A percentile compares a stretch with the other conserved stretches of the same genome.
Conservation (phyloP, 2,888 invertebrate genomes). For the Marasmarcha lunaedactyla region DNA sequence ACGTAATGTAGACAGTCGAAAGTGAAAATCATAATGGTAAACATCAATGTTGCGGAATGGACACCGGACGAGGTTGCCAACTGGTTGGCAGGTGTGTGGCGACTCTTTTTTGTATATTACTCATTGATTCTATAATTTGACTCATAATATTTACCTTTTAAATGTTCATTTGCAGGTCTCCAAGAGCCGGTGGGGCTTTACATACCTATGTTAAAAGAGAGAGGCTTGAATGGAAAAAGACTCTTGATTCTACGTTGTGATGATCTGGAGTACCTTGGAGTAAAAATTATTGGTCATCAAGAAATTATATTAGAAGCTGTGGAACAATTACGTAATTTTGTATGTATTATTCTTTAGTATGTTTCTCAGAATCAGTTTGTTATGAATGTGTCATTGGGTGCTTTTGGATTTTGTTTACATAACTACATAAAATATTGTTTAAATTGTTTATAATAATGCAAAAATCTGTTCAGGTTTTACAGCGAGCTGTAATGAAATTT, state of each 20-base stretch:
- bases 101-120: constrained; percentile 10
- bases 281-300: constrained; percentile 91
- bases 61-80: constrained; percentile 90
- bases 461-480: too few relatives aligned
- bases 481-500: too few relatives aligned
- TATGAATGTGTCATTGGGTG: too few relatives aligned
- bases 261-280: constrained; percentile 88
- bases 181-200: constrained; percentile 85
- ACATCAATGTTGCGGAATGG: constrained; percentile 83
- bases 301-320: constrained; percentile 94
- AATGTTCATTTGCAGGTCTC: constrained; percentile 73
- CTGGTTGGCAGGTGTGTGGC: constrained; percentile 85
- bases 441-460: too few relatives aligned
- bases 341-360: constrained; percentile 49
- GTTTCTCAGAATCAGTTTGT: neutral
- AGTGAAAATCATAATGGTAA: constrained; percentile 30
- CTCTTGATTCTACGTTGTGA: constrained; percentile 88
- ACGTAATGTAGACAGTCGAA: too few relatives aligned
- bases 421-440: too few relatives aligned
- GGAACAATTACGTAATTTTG: constrained; percentile 89
- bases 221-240: constrained; percentile 84
- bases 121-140: too few relatives aligned
- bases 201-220: constrained; percentile 82
- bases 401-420: too few relatives aligned
- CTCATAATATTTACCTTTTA: too few relatives aligned